Conservation (phyloP, 2,113 vertebrate genomes). For the Clarias batrachus region DNA sequence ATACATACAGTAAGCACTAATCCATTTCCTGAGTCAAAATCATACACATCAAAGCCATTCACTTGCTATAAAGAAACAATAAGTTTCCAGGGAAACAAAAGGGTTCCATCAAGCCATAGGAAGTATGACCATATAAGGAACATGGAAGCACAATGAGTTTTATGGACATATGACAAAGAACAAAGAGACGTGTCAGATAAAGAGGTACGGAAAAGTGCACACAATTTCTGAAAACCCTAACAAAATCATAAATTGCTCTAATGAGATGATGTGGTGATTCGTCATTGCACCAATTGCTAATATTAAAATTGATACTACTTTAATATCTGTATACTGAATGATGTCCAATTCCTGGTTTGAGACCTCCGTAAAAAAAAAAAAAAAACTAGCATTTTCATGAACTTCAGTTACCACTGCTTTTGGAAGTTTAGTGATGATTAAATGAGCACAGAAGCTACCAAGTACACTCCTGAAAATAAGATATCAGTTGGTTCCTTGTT, state of each 20-base stretch:
- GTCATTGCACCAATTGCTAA: background rate
- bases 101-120: too few relatives aligned
- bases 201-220: too few relatives aligned
- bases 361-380: background rate
- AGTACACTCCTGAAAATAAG: background rate
- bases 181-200: too few relatives aligned
- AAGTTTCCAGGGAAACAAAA: too few relatives aligned
- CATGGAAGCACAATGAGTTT: too few relatives aligned
- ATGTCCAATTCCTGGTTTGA: background rate
- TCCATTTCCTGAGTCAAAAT: too few relatives aligned
- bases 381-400: background rate
- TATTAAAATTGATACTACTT: background rate
- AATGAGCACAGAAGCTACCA: background rate
- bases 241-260: background rate
- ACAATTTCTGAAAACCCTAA: background rate
- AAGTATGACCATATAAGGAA: too few relatives aligned
- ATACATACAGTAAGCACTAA: too few relatives aligned
- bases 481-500: background rate
- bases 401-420: background rate
- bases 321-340: background rate
- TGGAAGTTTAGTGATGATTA: slow-evolving; percentile 1
- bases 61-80: too few relatives aligned
- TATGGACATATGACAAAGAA: too few relatives aligned
- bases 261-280: background rate
- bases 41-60: too few relatives aligned